Conservation (phyloP, 2,888 invertebrate species). For the Luffia ferchaultella region DNA sequence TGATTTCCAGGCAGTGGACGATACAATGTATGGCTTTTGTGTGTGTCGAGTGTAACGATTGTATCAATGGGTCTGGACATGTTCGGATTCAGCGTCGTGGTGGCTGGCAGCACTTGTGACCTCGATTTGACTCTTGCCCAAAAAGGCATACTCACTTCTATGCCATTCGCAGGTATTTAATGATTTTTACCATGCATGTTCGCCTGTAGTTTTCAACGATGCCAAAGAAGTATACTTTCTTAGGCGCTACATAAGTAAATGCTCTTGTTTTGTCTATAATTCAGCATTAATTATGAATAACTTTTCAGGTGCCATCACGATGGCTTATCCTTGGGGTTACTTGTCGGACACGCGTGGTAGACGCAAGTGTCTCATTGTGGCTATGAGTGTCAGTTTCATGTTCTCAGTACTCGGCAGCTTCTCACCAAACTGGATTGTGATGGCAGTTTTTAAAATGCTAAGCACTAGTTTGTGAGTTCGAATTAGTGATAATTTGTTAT, state of each 20-base stretch:
- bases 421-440: constrained; percentile 42
- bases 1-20: constrained; percentile 25
- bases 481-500: no score
- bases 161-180: constrained; percentile 68
- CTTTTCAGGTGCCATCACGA: constrained; percentile 39
- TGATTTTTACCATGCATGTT: neutral
- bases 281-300: no score
- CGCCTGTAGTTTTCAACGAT: no score
- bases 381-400: constrained; percentile 43
- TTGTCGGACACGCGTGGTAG: constrained; percentile 46
- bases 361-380: constrained; percentile 38
- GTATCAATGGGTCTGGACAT: constrained; percentile 29
- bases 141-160: constrained; percentile 69
- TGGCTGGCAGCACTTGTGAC: constrained; percentile 27
- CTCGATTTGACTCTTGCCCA: constrained; percentile 42
- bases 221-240: no score
- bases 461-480: constrained; percentile 4
- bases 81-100: constrained; percentile 32
- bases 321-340: constrained; percentile 55
- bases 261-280: no score
- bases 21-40: constrained; percentile 24
- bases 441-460: constrained; percentile 25
- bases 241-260: no score
- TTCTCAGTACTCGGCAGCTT: constrained; percentile 39
- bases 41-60: constrained; percentile 20